Percentiles rank a stretch among this genome's conserved stretches.
These are phyloP conservation scores for Botia almorhae DNA, from an alignment of 2,797 vertebrate species.

Conservation along the genomic window DNA sequence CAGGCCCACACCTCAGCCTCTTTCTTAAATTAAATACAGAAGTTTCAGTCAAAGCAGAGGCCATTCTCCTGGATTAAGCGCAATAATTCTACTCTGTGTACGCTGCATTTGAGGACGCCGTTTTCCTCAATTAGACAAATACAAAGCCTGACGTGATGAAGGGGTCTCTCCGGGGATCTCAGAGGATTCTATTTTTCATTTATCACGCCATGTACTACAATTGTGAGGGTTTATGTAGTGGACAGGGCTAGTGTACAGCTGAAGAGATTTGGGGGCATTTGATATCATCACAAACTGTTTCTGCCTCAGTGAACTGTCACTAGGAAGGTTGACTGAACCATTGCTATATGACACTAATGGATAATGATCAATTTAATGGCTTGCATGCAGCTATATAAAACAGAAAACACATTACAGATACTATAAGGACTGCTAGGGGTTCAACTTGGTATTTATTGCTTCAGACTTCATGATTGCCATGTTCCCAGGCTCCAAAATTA, in stretches of 20 bases:
- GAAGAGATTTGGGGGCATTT: neutral
- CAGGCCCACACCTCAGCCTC: conserved; percentile 28
- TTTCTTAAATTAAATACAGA: conserved; percentile 49
- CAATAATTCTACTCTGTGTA: conserved; percentile 29
- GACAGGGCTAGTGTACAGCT: neutral
- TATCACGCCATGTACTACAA: conserved; percentile 42
- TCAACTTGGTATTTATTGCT: neutral
- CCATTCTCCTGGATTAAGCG: conserved; percentile 38
- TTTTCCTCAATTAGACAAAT: conserved; percentile 44
- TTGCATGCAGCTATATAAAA: conserved; percentile 9
- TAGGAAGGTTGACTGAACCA: neutral
- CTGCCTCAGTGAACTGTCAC: neutral
- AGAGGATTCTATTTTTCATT: conserved; percentile 45
- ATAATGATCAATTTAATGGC: conserved; percentile 14
- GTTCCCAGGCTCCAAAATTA: neutral
- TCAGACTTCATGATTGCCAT: neutral
- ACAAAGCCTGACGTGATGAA: conserved; percentile 31
- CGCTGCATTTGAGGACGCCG: conserved; percentile 5
- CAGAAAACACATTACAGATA: conserved; percentile 4
- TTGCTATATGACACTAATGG: neutral
- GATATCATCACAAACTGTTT: neutral
- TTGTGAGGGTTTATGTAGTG: conserved; percentile 9
- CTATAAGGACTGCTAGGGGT: neutral
- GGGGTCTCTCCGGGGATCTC: conserved; percentile 3
- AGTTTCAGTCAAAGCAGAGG: conserved; percentile 11